Base-by-base conservation (phyloP, 2,113 vertebrate genomes). In the Pleuronectes platessa region DNA sequence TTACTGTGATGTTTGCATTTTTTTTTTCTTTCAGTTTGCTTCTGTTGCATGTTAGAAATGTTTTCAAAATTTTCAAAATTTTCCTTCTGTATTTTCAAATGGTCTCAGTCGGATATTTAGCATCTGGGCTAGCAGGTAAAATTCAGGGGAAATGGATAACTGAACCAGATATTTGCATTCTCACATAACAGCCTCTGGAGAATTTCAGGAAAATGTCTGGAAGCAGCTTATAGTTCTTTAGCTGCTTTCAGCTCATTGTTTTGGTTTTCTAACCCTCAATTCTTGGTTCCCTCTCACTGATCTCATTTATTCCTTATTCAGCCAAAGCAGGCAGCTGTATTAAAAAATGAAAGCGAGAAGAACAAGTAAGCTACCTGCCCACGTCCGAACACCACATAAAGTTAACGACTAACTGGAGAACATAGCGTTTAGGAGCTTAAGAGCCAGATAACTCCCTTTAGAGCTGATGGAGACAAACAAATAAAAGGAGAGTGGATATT, bases 341-440 rank as follows among this genome's bases (percentile, higher is more conserved):
- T 35, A 3, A 60, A n/a, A 20, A 21, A 23, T 1, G 12, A 11
- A 54, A 27, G 31, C 31, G n/a, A 63, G 45, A 23, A 21, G 9
- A 13, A 17, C 2, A n/a, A 47, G 14, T 13, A 54, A 54, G 51
- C 14, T 31, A 53, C 27, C 69, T 55, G 11, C 45, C 20, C 27
- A 18, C 31, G 21, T 17, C 49, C 51, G 17, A 40, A 66, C 8
- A 3, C 40, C 24, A 60, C 27, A 61, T 35, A 14, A 1, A 37
- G 24, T 75, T 75, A 60, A 55, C 26, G 7, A 58, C 40, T 24
- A 10, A 31, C 66, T 55, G 26, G 31, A 45, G 49, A 27, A 42
- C 40, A 42, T 3, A 74, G 20, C 66, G 70, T 49, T 63, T 47
- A 37, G 49, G 23, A 13, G 17, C 21, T 45, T 31, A 42, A 54